Evolutionary conservation across 1,140 invertebrate species (phyloP).

Genomic region (Lepidurus apus): DNA sequence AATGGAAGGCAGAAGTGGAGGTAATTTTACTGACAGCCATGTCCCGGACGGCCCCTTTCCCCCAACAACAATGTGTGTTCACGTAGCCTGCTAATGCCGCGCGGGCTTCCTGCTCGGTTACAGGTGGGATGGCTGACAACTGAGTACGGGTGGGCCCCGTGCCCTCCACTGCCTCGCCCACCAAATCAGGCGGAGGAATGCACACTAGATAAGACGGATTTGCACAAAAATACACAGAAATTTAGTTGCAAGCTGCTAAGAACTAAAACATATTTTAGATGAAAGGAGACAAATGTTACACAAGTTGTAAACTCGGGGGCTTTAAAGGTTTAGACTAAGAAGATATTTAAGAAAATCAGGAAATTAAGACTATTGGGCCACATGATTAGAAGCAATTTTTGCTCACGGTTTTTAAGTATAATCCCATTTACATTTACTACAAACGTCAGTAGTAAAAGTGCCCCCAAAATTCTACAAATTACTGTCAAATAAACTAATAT

Average conservation of each 20-base stretch:
- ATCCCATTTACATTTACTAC: too few species aligned
- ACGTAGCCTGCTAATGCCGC: conserved; percentile 49
- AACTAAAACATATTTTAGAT: background rate
- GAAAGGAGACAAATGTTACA: too few species aligned
- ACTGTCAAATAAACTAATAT: too few species aligned
- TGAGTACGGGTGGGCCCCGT: conserved; percentile 35
- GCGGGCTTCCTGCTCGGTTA: conserved; percentile 50
- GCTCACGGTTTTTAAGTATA: too few species aligned
- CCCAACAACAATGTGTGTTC: conserved; percentile 53
- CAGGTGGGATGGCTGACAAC: conserved; percentile 39
- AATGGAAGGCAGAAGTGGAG: conserved; percentile 53
- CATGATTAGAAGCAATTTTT: too few species aligned
- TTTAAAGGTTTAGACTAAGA: too few species aligned
- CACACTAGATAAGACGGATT: conserved; percentile 38
- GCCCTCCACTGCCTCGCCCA: conserved; percentile 34
- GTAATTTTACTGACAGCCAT: conserved; percentile 50
- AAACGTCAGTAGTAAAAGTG: too few species aligned
- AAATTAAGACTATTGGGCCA: too few species aligned
- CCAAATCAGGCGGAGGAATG: conserved; percentile 38
- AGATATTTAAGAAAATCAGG: too few species aligned
- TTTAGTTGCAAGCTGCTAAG: background rate
- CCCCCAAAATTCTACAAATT: too few species aligned
- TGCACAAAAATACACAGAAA: background rate
- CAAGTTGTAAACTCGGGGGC: too few species aligned
- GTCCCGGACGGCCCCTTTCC: conserved; percentile 48